Base-by-base conservation (phyloP, 2,888 invertebrate genomes). In the Dastarcus helophoroides region DNA sequence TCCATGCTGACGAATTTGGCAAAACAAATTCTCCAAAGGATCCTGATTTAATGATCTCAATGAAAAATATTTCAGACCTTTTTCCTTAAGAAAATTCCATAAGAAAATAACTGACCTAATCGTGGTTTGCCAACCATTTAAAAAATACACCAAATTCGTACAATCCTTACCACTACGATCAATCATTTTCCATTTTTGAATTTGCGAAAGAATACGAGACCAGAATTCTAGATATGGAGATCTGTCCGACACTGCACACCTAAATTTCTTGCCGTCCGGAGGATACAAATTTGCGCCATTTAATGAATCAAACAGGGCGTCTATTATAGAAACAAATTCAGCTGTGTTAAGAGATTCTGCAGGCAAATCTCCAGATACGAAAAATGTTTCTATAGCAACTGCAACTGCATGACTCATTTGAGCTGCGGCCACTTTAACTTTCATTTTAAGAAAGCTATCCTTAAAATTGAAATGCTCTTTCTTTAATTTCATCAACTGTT, bases 401-500 rank as follows among this genome's bases (percentile, higher is more conserved):
- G 36, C 38, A 2, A 38, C 29, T n/a, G 33, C 10, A 17, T 31
- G 6, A 16, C 33, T 36, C 12, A 36, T 11, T 22, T 35, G 29
- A 14, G 14, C 21, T 7, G 35, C 38, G 14, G 36, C 38, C 4
- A 36, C 33, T 17, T 28, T 29, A 12, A 38, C 33, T 22, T 33
- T 38, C 33, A 36, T 38, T 31, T 38, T 36, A 3, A 33, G n/a
- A 4, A 14, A 31, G 3, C 19, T 10, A 28, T 36, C 19, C 19
- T 17, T 27, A 13, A 36, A 33, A 28, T 33, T 29, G 13, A 36
- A 33, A 28, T 36, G 3, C 3, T 17, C 15, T 13, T 12, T 8
- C 15, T 22, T 29, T 10, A 38, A 29, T 31, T 31, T 31, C 14
- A n/a, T 21, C 8, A 31, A 23, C 33, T 12, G 10, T 24, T 29